Evolutionary conservation across 1,140 invertebrate genomes (phyloP).

Genomic region (Musca domestica): DNA sequence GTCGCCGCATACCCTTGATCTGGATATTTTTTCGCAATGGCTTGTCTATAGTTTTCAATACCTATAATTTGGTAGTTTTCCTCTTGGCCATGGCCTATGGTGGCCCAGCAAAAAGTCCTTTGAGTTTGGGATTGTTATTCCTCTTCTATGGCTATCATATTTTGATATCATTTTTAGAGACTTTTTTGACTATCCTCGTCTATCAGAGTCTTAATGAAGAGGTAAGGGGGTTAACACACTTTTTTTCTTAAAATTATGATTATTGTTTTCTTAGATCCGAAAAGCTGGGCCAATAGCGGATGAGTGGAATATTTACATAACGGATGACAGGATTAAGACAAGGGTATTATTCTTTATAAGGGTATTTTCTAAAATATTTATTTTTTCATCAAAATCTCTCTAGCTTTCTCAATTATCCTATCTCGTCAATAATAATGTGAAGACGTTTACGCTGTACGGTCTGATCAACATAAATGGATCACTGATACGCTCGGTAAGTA

Average conservation of each 20-base stretch:
- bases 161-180: background rate
- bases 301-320: constrained; percentile 29
- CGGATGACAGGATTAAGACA: constrained; percentile 13
- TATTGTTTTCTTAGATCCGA: constrained; percentile 18
- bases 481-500: constrained; percentile 16
- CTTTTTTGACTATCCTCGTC: constrained; percentile 20
- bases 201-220: constrained; percentile 25
- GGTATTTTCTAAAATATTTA: background rate
- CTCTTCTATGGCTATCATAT: constrained; percentile 32
- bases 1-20: constrained; percentile 28
- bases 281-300: constrained; percentile 11
- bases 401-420: background rate
- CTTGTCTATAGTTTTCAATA: constrained; percentile 28
- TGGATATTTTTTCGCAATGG: constrained; percentile 26
- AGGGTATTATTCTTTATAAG: constrained; percentile 22
- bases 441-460: constrained; percentile 25
- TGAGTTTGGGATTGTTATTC: constrained; percentile 22
- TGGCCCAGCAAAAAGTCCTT: background rate
- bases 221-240: constrained; percentile 18
- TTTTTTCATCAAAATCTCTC: background rate
- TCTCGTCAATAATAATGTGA: constrained; percentile 3
- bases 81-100: constrained; percentile 25
- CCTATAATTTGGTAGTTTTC: constrained; percentile 31
- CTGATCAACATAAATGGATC: constrained; percentile 28
- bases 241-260: background rate